Evolutionary conservation across 2,113 vertebrate genomes (phyloP), one percentile per base, ranked within the genome.

Genomic region (Theristicus caerulescens): DNA sequence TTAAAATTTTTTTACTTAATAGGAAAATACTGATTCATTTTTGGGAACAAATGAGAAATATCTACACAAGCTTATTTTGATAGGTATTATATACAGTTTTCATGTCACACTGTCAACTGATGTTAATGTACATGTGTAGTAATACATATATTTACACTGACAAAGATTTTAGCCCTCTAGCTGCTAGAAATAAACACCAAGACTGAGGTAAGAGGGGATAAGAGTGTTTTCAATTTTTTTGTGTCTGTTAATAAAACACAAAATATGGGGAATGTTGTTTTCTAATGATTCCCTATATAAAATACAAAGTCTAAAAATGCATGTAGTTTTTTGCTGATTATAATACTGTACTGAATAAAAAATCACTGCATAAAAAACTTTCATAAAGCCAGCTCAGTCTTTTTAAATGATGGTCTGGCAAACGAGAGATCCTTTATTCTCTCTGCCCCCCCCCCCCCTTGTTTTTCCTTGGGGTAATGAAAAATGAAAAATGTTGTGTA

Each of bases 401-500:
- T 96, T 91, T 85, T 44, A 92, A 96, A 90, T 55, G 61, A 93
- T 87, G 42, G 20, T 38, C 25, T 86, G 87, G 83, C 58, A 92
- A 97, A 89, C 29, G 9, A 94, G 80, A 94, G 94, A 92, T 93
- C 83, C 70, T 93, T 96, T 96, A 93, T 96, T 95, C 91, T 89
- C 93, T 52, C n/a, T n/a, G n/a, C n/a, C 40, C 40, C 40, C 40
- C 40, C 3, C 26, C 25, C 40, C 6, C 27, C 84, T 73, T 82
- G 78, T 90, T 96, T 97, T 97, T 69, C 96, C 96, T 97, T 94
- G 87, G 90, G 96, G 97, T 98, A 97, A 97, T 92, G 94, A 97
- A 97, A 97, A 96, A 97, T 95, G 94, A 96, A 90, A 96, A 97
- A 97, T 86, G 73, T 81, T 96, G 93, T 93, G 87, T 93, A 95